These are phyloP conservation scores for Muntiacus reevesi DNA, from an alignment of 2,113 vertebrate species.

Conservation along the genomic window DNA sequence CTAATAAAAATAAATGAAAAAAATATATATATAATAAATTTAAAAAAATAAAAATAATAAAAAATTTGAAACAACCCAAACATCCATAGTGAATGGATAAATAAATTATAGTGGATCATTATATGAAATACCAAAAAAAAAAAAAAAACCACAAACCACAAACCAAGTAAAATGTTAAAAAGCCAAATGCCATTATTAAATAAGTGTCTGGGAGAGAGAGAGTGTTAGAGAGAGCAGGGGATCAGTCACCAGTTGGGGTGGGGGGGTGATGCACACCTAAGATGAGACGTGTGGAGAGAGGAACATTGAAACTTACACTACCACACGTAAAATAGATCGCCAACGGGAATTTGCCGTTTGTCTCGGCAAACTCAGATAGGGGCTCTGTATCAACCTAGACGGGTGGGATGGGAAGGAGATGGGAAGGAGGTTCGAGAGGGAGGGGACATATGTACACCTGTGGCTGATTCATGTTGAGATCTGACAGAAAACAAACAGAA, in stretches of 20 bases:
- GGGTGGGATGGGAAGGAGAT: neutral
- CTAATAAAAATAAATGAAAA: no score
- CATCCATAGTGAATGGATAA: no score
- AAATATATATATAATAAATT: no score
- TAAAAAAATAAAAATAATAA: no score
- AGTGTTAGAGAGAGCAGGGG: neutral
- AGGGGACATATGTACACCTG: neutral
- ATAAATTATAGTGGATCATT: no score
- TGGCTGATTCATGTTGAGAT: neutral
- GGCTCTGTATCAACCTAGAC: neutral
- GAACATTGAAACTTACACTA: neutral
- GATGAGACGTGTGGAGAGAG: rapidly evolving
- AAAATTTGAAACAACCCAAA: no score
- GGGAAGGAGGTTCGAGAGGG: neutral
- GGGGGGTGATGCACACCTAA: no score
- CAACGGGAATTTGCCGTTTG: neutral
- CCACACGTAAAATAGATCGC: neutral
- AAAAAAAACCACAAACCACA: neutral
- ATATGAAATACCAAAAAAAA: no score
- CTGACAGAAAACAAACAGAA: neutral
- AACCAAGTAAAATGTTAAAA: slow-evolving; percentile 61
- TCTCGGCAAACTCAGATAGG: neutral
- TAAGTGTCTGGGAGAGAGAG: neutral
- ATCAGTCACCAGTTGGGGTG: neutral
- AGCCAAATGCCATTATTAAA: neutral